Evolutionary conservation across 2,797 vertebrate species (phyloP).

Genomic region (Diplodus sargus): DNA sequence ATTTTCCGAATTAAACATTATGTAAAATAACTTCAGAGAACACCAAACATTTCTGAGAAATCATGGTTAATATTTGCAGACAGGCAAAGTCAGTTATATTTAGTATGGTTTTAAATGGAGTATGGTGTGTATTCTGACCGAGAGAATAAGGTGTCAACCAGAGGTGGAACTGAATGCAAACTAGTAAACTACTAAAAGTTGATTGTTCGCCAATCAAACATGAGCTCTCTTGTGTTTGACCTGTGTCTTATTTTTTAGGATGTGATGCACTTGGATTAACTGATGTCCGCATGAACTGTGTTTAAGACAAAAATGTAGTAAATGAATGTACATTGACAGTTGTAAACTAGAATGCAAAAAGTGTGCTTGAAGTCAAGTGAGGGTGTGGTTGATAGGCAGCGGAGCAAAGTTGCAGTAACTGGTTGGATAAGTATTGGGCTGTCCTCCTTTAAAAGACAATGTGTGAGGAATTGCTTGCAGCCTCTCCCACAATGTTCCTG

Average conservation of each 20-base stretch:
- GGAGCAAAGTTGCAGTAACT: slow-evolving; percentile 63
- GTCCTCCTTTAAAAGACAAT: slow-evolving; percentile 31
- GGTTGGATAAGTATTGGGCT: slow-evolving; percentile 68
- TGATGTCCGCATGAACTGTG: background rate
- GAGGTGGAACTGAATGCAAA: background rate
- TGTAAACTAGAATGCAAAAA: background rate
- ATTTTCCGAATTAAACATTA: background rate
- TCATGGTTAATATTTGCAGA: background rate
- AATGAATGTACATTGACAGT: background rate
- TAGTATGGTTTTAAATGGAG: background rate
- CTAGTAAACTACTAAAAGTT: background rate
- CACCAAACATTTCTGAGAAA: background rate
- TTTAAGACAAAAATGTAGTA: too few species aligned
- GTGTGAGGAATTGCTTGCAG: slow-evolving; percentile 29
- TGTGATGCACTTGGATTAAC: too few species aligned
- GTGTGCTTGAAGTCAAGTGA: slow-evolving; percentile 17
- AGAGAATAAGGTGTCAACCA: background rate
- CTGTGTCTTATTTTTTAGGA: too few species aligned
- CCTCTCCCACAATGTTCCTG: slow-evolving; percentile 38
- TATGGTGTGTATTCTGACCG: background rate
- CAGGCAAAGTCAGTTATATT: too few species aligned
- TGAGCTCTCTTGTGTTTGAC: background rate
- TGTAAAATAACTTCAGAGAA: background rate
- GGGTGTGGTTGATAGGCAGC: slow-evolving; percentile 68
- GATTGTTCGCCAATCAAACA: background rate